These are phyloP conservation scores for Crioceris asparagi DNA, from an alignment of 2,888 invertebrate species.

Conservation along the genomic window DNA sequence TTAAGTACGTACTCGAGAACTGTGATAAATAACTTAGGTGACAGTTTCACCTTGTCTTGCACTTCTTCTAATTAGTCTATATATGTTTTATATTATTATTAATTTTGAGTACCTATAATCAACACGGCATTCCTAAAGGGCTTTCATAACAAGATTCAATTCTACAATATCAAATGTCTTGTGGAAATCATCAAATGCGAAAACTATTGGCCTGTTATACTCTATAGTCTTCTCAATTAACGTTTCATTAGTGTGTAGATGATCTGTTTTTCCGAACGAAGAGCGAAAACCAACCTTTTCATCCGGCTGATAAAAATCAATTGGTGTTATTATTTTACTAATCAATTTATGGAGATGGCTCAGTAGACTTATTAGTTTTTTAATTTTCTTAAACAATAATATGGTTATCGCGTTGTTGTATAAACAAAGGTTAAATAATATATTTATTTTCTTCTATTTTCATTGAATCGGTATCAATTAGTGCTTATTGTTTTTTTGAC, in stretches of 20 bases:
- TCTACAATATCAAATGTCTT: slow-evolving; percentile 2
- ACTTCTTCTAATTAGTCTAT: no score
- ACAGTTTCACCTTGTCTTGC: no score
- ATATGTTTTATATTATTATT: no score
- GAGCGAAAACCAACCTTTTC: slow-evolving; percentile 1
- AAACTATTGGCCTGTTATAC: background rate
- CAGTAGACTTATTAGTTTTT: background rate
- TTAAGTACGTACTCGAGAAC: slow-evolving; percentile 2
- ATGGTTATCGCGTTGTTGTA: slow-evolving; percentile 1
- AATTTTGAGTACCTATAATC: background rate
- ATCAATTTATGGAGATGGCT: slow-evolving; percentile 2
- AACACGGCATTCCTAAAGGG: background rate
- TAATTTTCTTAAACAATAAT: slow-evolving; percentile 2
- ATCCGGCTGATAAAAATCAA: slow-evolving; percentile 1
- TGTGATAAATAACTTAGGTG: slow-evolving; percentile 1
- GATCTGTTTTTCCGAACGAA: slow-evolving; percentile 1
- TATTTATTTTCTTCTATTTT: no score
- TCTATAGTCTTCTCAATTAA: slow-evolving; percentile 2
- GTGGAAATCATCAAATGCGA: slow-evolving; percentile 1
- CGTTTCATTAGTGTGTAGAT: slow-evolving; percentile 1
- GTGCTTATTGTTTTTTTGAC: no score
- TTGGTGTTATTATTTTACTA: no score
- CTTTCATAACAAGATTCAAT: slow-evolving; percentile 1
- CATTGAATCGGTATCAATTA: no score
- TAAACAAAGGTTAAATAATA: no score